Percentiles rank a stretch among this genome's conserved stretches.
Conservation (phyloP, 2,888 invertebrate genomes). For the Meganola albula region DNA sequence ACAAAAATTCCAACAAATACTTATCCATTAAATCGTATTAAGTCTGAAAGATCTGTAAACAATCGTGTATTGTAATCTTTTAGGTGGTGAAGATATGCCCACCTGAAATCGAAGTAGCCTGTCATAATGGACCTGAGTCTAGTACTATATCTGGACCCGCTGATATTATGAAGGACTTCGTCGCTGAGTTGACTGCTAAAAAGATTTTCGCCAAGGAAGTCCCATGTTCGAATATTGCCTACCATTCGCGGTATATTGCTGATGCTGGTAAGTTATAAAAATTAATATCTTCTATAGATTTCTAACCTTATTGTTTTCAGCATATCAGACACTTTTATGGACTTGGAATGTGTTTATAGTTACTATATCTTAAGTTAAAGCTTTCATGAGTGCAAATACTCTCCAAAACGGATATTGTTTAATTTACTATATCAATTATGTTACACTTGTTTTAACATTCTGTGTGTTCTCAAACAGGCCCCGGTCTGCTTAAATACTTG, state of each 20-base stretch:
- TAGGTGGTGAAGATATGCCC: slow-evolving; percentile 71
- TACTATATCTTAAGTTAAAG: too few species aligned
- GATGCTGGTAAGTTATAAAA: slow-evolving; percentile 74
- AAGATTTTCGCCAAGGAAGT: slow-evolving; percentile 63
- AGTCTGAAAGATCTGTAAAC: too few species aligned
- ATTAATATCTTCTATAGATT: background rate
- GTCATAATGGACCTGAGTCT: slow-evolving; percentile 87
- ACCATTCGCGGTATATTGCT: slow-evolving; percentile 90
- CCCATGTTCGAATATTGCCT: slow-evolving; percentile 89
- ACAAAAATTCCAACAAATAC: too few species aligned
- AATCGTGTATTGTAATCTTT: too few species aligned
- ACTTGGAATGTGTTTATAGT: too few species aligned
- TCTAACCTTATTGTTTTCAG: too few species aligned
- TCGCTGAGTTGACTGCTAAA: slow-evolving; percentile 56
- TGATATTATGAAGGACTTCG: slow-evolving; percentile 78
- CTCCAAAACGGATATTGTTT: too few species aligned
- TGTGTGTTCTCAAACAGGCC: slow-evolving; percentile 37
- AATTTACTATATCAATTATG: too few species aligned
- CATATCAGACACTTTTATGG: too few species aligned
- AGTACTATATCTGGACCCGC: slow-evolving; percentile 88
- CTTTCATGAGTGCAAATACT: too few species aligned
- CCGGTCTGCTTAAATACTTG: slow-evolving; percentile 74
- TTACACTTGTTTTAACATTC: too few species aligned
- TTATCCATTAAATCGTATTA: too few species aligned
- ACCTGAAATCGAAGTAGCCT: slow-evolving; percentile 83